These are phyloP conservation scores for Chaetophractus vellerosus DNA, from an alignment of 2,797 vertebrate species.

Conservation along the genomic window DNA sequence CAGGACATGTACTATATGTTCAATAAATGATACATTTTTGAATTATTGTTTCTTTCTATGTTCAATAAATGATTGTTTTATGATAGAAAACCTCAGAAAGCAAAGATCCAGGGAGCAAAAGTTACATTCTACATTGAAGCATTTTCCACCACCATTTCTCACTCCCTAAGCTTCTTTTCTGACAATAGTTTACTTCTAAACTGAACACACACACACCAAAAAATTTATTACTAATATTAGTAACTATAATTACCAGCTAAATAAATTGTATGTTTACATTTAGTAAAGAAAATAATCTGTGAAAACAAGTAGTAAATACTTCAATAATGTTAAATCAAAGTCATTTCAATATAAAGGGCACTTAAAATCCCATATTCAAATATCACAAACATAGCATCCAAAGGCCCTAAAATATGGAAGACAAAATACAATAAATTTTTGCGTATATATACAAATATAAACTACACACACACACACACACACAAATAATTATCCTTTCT, in stretches of 20 bases:
- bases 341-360: neutral
- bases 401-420: neutral
- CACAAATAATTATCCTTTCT: neutral
- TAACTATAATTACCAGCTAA: slow-evolving; percentile 15
- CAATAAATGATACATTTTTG: neutral
- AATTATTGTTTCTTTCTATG: neutral
- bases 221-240: neutral
- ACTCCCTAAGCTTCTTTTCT: neutral
- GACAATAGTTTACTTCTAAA: slow-evolving; percentile 55
- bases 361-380: slow-evolving; percentile 28
- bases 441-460: too few relatives aligned
- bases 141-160: neutral
- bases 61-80: neutral
- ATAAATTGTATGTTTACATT: neutral
- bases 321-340: slow-evolving; percentile 6
- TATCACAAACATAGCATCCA: neutral
- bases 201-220: neutral
- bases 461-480: too few relatives aligned
- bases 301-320: slow-evolving; percentile 1
- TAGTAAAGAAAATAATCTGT: neutral
- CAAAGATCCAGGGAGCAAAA: neutral
- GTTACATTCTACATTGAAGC: neutral
- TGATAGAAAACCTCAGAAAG: neutral
- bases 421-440: neutral
- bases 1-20: neutral